Conservation (phyloP, 2,888 invertebrate genomes). For the Epirrhoe alternata region DNA sequence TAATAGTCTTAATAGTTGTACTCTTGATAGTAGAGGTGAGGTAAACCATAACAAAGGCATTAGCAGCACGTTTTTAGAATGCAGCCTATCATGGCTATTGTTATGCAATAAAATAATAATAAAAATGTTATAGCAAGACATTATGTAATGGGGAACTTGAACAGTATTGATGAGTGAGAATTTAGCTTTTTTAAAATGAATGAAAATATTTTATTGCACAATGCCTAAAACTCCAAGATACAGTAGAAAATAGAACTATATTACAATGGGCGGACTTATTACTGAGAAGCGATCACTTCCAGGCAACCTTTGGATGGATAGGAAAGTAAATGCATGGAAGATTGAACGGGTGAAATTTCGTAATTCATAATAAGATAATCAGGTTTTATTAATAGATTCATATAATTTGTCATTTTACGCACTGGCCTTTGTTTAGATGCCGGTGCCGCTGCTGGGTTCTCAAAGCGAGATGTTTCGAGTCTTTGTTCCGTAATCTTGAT, state of each 20-base stretch:
- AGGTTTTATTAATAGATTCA: too few species aligned
- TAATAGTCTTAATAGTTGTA: neutral
- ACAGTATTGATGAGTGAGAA: too few species aligned
- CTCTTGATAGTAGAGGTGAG: constrained; percentile 10
- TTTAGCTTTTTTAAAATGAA: too few species aligned
- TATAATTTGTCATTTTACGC: constrained; percentile 39
- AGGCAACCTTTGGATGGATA: too few species aligned
- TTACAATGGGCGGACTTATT: too few species aligned
- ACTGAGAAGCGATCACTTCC: too few species aligned
- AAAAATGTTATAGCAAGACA: constrained; percentile 25
- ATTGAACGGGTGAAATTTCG: too few species aligned
- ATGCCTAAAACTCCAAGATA: too few species aligned
- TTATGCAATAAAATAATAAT: constrained; percentile 43
- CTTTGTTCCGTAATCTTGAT: constrained; percentile 63
- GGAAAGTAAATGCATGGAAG: too few species aligned
- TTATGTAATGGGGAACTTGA: constrained; percentile 45
- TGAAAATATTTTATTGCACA: too few species aligned
- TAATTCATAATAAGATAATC: too few species aligned
- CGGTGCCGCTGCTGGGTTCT: constrained; percentile 56
- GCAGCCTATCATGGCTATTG: constrained; percentile 40
- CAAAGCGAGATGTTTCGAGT: constrained; percentile 57
- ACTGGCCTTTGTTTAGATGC: constrained; percentile 56
- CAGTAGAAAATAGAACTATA: too few species aligned
- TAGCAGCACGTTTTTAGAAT: constrained; percentile 25
- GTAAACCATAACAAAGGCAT: constrained; percentile 19